Evolutionary conservation across 2,113 vertebrate species (phyloP).

Genomic region (Arothron firmamentum): DNA sequence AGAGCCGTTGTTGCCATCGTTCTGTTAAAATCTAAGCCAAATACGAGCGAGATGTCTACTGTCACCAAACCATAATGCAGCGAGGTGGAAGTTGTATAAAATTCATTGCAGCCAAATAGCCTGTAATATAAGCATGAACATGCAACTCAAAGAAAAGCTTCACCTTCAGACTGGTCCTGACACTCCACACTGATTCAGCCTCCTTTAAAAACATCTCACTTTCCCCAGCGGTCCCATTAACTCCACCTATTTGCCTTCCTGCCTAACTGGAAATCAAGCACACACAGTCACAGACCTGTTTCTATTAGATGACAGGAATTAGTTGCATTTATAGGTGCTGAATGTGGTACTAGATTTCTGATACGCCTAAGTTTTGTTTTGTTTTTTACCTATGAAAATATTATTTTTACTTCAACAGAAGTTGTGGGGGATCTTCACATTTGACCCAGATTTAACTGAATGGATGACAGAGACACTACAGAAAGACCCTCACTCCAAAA

Average conservation of each 20-base stretch:
- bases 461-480: conserved; percentile 48
- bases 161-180: conserved; percentile 21
- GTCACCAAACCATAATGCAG: conserved; percentile 30
- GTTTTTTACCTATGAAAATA: conserved; percentile 24
- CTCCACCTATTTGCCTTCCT: conserved; percentile 57
- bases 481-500: conserved; percentile 39
- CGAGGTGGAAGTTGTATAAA: neutral
- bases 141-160: conserved; percentile 14
- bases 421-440: neutral
- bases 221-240: conserved; percentile 43
- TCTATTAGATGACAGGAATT: conserved; percentile 38
- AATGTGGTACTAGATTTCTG: neutral
- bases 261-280: conserved; percentile 57
- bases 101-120: neutral
- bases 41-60: neutral
- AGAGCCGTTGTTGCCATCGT: conserved; percentile 84
- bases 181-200: conserved; percentile 42
- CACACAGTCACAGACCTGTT: conserved; percentile 22
- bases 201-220: conserved; percentile 54
- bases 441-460: conserved; percentile 23
- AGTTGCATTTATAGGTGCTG: neutral
- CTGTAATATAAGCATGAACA: neutral
- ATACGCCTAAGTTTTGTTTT: neutral
- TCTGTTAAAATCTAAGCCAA: conserved; percentile 1
- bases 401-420: neutral